phyloP scores from a whole-genome alignment of 2,113 vertebrate species.

The Grallaria varia region DNA sequence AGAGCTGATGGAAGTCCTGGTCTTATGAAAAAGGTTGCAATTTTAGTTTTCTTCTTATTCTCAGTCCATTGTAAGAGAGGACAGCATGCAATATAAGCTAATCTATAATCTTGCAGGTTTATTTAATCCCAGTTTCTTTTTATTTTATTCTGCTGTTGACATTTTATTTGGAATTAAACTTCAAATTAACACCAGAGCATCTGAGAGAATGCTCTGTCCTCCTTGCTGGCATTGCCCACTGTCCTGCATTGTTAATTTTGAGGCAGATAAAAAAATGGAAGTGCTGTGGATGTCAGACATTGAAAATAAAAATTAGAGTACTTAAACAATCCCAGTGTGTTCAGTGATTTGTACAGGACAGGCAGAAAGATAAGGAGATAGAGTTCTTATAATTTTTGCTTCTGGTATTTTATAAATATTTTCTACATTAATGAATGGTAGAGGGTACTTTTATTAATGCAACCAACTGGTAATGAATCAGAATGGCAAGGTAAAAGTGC shows the following conservation, averaged over 20 bases:
- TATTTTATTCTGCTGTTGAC: background rate
- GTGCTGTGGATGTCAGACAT: background rate
- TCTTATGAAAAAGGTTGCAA: background rate
- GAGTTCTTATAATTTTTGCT: background rate
- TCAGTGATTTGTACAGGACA: background rate
- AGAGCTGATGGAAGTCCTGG: background rate
- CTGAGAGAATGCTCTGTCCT: background rate
- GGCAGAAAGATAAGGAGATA: background rate
- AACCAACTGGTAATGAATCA: background rate
- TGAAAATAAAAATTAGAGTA: background rate
- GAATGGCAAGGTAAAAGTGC: background rate
- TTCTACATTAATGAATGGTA: background rate
- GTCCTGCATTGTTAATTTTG: background rate
- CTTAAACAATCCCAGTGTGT: background rate
- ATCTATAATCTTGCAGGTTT: background rate
- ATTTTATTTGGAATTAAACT: background rate
- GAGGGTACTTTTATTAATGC: background rate
- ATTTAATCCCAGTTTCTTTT: background rate
- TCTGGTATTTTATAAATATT: background rate
- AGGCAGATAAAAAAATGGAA: background rate
- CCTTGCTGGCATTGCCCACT: background rate
- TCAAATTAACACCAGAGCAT: background rate
- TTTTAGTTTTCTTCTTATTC: background rate
- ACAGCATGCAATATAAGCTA: background rate
- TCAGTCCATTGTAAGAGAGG: background rate